These are phyloP conservation scores for Drosophila stalkeri DNA, from an alignment of 2,888 invertebrate genomes.

Conservation along the genomic window DNA sequence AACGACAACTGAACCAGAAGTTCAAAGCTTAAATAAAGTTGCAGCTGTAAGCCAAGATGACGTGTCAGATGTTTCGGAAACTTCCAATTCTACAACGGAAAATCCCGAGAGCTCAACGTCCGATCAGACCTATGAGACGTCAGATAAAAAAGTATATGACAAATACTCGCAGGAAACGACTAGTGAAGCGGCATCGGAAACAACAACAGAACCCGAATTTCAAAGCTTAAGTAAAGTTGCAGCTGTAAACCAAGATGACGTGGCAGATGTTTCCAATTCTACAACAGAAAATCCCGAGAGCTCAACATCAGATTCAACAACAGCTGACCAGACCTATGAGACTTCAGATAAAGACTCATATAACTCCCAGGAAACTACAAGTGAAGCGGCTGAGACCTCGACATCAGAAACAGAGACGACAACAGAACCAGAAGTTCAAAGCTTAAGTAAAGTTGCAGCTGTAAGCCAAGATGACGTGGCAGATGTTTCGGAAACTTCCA, in stretches of 20 bases:
- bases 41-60: not conserved
- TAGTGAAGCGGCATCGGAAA: not conserved
- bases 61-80: too few relatives aligned
- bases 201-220: not conserved
- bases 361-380: not conserved
- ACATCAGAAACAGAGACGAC: not conserved
- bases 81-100: not conserved
- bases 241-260: not conserved
- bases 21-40: not conserved
- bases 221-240: not conserved
- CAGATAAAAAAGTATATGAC: not conserved
- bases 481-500: too few relatives aligned
- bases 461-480: too few relatives aligned
- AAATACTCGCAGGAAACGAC: not conserved
- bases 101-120: not conserved
- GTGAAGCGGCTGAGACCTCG: too few relatives aligned
- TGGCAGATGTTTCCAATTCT: too few relatives aligned
- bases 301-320: not conserved
- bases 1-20: not conserved
- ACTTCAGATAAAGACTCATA: not conserved
- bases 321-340: not conserved
- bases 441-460: not conserved
- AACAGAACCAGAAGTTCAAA: not conserved
- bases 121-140: not conserved
- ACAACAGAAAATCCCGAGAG: not conserved